These are phyloP conservation scores for Dicaeum eximium DNA, from an alignment of 2,113 vertebrate genomes.

Conservation along the genomic window DNA sequence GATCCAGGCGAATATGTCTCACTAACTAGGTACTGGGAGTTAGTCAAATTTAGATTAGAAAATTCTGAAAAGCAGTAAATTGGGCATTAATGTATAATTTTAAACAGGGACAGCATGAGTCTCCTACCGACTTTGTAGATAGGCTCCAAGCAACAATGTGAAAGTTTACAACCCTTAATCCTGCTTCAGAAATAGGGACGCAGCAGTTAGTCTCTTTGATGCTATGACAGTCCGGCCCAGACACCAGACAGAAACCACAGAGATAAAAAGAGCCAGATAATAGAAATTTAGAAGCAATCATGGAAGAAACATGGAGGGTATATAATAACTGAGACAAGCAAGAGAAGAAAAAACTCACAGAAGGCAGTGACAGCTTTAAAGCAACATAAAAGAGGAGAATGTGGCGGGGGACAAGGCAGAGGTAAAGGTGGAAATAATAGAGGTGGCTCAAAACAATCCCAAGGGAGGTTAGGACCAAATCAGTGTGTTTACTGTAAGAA, in stretches of 20 bases:
- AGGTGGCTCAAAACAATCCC: too few species aligned
- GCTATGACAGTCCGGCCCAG: neutral
- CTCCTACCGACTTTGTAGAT: neutral
- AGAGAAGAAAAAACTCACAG: neutral
- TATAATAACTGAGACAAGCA: neutral
- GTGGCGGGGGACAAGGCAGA: neutral
- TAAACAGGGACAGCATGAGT: too few species aligned
- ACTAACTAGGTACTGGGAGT: neutral
- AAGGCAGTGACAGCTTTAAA: neutral
- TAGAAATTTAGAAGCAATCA: neutral
- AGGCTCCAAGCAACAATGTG: rapidly evolving
- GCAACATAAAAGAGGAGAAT: neutral
- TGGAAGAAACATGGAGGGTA: neutral
- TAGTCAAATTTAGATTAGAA: neutral
- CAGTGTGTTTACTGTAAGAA: neutral
- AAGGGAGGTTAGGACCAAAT: neutral
- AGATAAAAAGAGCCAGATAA: neutral
- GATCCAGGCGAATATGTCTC: neutral
- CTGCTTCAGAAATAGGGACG: neutral
- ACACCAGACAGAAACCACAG: neutral
- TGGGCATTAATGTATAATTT: neutral
- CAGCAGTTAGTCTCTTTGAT: neutral
- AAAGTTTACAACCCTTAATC: neutral
- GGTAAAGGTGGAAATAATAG: neutral
- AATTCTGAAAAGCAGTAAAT: neutral